Evolutionary conservation across 2,113 vertebrate genomes (phyloP).

Genomic region (Elephas maximus): DNA sequence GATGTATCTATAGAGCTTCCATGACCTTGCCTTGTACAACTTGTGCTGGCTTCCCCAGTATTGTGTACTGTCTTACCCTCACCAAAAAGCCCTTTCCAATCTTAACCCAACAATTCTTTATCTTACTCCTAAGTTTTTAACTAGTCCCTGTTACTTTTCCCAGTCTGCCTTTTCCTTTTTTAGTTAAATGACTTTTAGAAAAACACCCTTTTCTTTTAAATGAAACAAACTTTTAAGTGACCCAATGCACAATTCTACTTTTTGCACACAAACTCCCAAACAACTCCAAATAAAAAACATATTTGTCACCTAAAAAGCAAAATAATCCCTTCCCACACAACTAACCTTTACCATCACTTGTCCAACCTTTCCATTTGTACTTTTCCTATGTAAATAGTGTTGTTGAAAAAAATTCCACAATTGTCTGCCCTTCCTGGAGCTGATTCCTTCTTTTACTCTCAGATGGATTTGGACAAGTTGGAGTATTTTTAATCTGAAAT

Average conservation of each 20-base stretch:
- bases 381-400: neutral
- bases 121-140: neutral
- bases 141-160: neutral
- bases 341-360: neutral
- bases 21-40: no score
- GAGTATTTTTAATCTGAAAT: neutral
- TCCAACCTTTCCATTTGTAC: neutral
- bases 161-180: neutral
- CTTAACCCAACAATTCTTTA: no score
- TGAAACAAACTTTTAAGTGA: neutral
- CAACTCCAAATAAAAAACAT: neutral
- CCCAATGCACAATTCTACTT: neutral
- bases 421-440: neutral
- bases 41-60: no score
- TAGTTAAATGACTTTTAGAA: neutral
- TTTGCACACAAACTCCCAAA: neutral
- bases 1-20: no score
- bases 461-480: neutral
- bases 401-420: neutral
- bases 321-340: neutral
- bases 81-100: no score
- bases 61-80: no score
- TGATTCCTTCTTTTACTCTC: neutral
- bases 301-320: neutral
- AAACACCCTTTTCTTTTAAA: neutral